phyloP scores from a whole-genome alignment of 2,797 vertebrate genomes.

The Melanotaenia parkinsoni region DNA sequence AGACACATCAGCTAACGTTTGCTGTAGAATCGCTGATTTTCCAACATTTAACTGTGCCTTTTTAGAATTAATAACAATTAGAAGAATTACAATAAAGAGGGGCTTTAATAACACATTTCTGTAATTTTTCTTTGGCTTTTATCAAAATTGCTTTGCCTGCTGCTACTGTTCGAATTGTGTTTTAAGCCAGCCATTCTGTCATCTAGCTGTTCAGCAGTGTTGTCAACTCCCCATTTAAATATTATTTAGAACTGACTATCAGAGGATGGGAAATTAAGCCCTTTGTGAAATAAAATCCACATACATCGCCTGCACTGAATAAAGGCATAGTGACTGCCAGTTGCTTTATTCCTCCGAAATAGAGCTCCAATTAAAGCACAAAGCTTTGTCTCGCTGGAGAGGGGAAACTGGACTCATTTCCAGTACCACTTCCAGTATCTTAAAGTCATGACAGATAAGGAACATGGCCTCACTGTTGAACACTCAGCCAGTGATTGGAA shows the following conservation, averaged over 20 bases:
- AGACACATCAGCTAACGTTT: no score
- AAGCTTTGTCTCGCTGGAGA: conserved; percentile 69
- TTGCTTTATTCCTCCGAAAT: conserved; percentile 68
- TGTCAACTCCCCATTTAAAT: conserved; percentile 54
- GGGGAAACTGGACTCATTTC: conserved; percentile 72
- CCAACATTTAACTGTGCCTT: background rate
- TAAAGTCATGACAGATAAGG: conserved; percentile 74
- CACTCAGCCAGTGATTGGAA: conserved; percentile 60
- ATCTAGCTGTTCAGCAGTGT: conserved; percentile 21
- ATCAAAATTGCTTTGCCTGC: conserved; percentile 17
- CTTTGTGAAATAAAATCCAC: conserved; percentile 64
- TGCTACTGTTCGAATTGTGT: conserved; percentile 34
- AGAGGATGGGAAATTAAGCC: conserved; percentile 47
- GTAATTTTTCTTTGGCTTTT: conserved; percentile 19
- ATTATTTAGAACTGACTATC: conserved; percentile 56
- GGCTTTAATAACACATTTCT: conserved; percentile 8
- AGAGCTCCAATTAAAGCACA: conserved; percentile 74
- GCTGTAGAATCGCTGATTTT: background rate
- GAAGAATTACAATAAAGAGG: background rate
- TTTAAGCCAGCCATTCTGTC: conserved; percentile 48
- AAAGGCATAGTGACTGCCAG: conserved; percentile 60
- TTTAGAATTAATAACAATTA: background rate
- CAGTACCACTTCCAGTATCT: conserved; percentile 55
- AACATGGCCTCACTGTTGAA: conserved; percentile 61
- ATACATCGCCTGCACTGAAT: conserved; percentile 51